phyloP scores from a whole-genome alignment of 2,113 vertebrate species.

The Cygnus buccinator region DNA sequence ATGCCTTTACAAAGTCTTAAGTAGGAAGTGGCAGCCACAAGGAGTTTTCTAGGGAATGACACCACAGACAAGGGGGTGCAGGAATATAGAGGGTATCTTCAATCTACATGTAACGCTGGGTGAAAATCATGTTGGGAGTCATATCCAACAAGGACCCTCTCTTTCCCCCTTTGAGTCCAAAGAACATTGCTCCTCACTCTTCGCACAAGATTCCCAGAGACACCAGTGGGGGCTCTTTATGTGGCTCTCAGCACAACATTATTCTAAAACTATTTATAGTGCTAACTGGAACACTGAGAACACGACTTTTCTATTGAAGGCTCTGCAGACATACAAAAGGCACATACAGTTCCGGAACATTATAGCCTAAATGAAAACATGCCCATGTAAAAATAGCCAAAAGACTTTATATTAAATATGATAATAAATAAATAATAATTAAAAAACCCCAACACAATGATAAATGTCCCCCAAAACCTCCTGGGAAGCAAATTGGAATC shows the following conservation, averaged over 20 bases:
- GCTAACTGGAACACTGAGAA: not conserved
- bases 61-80: not conserved
- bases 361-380: constrained; percentile 64
- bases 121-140: not conserved
- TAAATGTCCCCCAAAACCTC: not conserved
- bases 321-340: constrained; percentile 3
- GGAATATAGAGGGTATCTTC: not conserved
- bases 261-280: constrained; percentile 43
- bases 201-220: not conserved
- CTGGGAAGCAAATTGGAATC: not conserved
- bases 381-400: not conserved
- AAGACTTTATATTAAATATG: constrained; percentile 11
- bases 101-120: rapidly evolving
- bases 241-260: not conserved
- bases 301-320: constrained; percentile 9
- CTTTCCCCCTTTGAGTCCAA: not conserved
- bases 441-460: not conserved
- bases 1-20: not conserved
- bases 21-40: not conserved
- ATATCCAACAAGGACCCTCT: not conserved
- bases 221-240: not conserved
- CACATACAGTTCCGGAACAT: constrained; percentile 33
- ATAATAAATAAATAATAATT: not conserved
- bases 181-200: not conserved
- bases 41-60: not conserved